phyloP scores from a whole-genome alignment of 1,140 invertebrate genomes.

The Limonius californicus region DNA sequence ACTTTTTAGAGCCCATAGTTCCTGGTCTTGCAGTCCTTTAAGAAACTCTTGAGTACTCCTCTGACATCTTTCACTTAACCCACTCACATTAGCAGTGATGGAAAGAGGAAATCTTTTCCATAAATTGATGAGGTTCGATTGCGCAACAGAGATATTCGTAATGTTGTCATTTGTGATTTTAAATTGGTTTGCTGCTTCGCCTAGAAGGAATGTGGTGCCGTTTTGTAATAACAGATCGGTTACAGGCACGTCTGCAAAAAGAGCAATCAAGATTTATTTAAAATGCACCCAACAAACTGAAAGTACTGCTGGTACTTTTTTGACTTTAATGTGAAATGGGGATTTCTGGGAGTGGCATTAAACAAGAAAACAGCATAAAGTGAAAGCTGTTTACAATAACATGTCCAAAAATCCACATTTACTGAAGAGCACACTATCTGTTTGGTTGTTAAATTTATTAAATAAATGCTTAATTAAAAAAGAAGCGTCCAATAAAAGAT shows the following conservation, averaged over 20 bases:
- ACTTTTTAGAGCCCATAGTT: conserved; percentile 58
- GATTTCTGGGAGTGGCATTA: too few relatives aligned
- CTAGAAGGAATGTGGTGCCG: background rate
- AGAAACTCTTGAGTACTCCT: conserved; percentile 16
- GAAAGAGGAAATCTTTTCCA: conserved; percentile 22
- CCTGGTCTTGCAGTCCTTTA: conserved; percentile 48
- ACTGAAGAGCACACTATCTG: too few relatives aligned
- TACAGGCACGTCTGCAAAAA: background rate
- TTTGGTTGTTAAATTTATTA: too few relatives aligned
- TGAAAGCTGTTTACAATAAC: too few relatives aligned
- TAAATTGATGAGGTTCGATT: background rate
- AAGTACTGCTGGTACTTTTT: too few relatives aligned
- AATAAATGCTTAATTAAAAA: too few relatives aligned
- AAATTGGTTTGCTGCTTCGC: background rate
- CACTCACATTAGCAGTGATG: conserved; percentile 17
- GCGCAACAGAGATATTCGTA: background rate
- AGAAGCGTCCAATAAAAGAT: too few relatives aligned
- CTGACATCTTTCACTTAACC: conserved; percentile 21
- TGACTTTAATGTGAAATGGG: too few relatives aligned
- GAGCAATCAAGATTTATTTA: background rate
- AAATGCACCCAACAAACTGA: too few relatives aligned
- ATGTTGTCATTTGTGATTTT: background rate
- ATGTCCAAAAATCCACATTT: too few relatives aligned
- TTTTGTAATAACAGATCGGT: background rate
- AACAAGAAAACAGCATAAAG: too few relatives aligned